A percentile compares a stretch with the other conserved stretches of the same genome.
phyloP scores from a whole-genome alignment of 2,113 vertebrate genomes.

The Rana temporaria region DNA sequence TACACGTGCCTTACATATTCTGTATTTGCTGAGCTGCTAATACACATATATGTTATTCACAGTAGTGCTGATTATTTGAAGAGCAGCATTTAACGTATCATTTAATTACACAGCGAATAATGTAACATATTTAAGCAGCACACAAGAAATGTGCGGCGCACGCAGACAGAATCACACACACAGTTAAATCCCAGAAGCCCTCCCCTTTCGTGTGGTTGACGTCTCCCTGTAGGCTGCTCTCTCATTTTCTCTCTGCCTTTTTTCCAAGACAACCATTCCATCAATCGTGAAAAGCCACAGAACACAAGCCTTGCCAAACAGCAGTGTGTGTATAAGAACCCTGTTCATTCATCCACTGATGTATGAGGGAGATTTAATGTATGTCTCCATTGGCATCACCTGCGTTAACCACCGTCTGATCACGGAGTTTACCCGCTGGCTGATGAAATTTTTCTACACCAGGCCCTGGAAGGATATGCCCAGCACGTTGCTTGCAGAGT shows the following conservation, averaged over 20 bases:
- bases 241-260: constrained; percentile 8
- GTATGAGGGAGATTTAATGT: constrained; percentile 54
- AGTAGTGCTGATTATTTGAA: too few species aligned
- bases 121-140: not conserved
- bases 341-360: constrained; percentile 56
- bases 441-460: constrained; percentile 41
- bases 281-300: constrained; percentile 53
- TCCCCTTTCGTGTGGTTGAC: constrained; percentile 29
- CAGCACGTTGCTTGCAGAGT: constrained; percentile 44
- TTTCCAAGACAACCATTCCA: constrained; percentile 56
- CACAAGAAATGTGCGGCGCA: not conserved
- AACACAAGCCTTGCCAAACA: constrained; percentile 39
- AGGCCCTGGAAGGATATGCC: constrained; percentile 30
- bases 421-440: constrained; percentile 38
- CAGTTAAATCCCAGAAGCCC: constrained; percentile 49
- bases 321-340: constrained; percentile 45
- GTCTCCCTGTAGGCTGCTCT: constrained; percentile 30
- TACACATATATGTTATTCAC: too few species aligned
- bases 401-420: constrained; percentile 54
- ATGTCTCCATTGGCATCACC: constrained; percentile 40
- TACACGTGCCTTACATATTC: too few species aligned
- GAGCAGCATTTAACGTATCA: too few species aligned
- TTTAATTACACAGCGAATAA: too few species aligned
- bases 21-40: too few species aligned
- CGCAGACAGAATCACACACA: not conserved